Evolutionary conservation across 2,113 vertebrate species (phyloP).

Genomic region (Nyctibius bracteatus): DNA sequence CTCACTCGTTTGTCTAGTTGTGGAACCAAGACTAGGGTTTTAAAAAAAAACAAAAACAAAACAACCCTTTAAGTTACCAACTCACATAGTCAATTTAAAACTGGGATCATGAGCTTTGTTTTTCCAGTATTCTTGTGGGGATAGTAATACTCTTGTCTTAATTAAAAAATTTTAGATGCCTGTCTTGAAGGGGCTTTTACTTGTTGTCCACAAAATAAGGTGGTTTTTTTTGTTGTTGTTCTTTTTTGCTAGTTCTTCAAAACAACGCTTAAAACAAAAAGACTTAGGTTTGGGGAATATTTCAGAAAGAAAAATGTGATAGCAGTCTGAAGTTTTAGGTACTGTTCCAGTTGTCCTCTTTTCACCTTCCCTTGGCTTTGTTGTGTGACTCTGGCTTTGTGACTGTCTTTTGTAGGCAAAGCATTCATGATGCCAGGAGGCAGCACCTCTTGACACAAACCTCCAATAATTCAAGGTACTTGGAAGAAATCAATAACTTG

Average conservation of each 20-base stretch:
- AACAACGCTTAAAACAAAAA: neutral
- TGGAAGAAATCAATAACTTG: neutral
- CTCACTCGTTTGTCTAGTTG: neutral
- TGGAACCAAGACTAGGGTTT: too few relatives aligned
- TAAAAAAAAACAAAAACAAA: neutral
- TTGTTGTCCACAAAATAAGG: neutral
- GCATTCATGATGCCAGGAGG: neutral
- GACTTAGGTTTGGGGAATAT: neutral
- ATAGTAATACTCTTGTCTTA: neutral
- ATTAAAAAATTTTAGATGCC: neutral
- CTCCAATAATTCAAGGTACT: neutral
- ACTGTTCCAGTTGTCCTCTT: neutral
- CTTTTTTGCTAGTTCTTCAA: neutral
- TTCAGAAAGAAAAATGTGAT: neutral
- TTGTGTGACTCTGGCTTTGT: neutral
- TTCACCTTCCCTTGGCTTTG: neutral
- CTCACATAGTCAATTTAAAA: neutral
- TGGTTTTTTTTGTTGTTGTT: accelerated
- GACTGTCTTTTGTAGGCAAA: neutral
- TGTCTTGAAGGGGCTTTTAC: neutral
- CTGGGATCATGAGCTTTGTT: neutral
- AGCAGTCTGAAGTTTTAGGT: neutral
- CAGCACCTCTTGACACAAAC: neutral
- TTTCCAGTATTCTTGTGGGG: neutral
- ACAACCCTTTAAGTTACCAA: neutral